Percentiles rank a stretch among this genome's conserved stretches.
phyloP scores from a whole-genome alignment of 2,888 invertebrate genomes.

The Dryobotodes eremita region DNA sequence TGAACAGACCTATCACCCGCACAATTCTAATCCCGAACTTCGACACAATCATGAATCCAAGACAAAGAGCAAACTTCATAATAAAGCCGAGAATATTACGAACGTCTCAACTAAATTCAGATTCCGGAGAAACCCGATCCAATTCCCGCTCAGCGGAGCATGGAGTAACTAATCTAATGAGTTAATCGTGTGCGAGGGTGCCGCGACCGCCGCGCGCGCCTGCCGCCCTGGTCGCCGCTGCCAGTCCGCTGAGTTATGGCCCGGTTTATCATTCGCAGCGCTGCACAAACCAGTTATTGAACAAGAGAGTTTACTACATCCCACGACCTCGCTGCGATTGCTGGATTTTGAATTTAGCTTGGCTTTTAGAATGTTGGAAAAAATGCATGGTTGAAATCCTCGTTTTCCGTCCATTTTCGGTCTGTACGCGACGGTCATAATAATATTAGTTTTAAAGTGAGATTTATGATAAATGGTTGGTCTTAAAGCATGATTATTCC shows the following conservation, averaged over 20 bases:
- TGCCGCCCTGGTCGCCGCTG: slow-evolving; percentile 24
- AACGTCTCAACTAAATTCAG: slow-evolving; percentile 60
- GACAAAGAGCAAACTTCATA: slow-evolving; percentile 40
- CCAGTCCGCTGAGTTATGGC: slow-evolving; percentile 53
- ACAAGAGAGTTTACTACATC: slow-evolving; percentile 50
- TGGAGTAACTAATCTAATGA: slow-evolving; percentile 65
- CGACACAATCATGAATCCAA: slow-evolving; percentile 12
- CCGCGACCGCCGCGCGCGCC: slow-evolving; percentile 46
- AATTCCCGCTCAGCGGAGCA: slow-evolving; percentile 57
- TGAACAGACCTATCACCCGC: slow-evolving; percentile 14
- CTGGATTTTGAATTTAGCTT: slow-evolving; percentile 25
- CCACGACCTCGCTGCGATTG: slow-evolving; percentile 30
- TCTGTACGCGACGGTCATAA: background rate
- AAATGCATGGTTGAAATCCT: background rate
- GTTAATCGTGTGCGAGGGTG: slow-evolving; percentile 62
- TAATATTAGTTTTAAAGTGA: background rate
- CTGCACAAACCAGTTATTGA: slow-evolving; percentile 60
- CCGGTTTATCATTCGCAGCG: slow-evolving; percentile 59
- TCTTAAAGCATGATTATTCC: background rate
- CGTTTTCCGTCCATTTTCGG: background rate
- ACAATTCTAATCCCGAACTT: slow-evolving; percentile 24
- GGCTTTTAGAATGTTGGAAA: slow-evolving; percentile 4
- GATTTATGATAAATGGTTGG: background rate
- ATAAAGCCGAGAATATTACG: slow-evolving; percentile 39
- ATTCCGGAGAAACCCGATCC: slow-evolving; percentile 59